These are phyloP conservation scores for Drosophila niveifrons DNA, from an alignment of 2,888 invertebrate species.

Conservation along the genomic window DNA sequence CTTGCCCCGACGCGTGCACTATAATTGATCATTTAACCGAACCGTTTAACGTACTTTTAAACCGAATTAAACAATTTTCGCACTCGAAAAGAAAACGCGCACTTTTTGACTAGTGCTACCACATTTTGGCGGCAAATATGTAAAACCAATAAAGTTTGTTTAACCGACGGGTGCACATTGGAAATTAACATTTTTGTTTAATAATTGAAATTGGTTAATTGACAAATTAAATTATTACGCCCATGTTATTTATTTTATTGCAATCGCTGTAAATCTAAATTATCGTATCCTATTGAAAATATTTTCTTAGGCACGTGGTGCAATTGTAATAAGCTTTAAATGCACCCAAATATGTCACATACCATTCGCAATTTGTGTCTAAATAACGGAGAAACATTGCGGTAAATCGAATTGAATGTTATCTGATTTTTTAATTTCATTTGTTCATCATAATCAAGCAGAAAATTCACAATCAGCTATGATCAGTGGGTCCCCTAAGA, in stretches of 20 bases:
- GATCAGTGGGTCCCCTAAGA: neutral
- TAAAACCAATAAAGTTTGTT: neutral
- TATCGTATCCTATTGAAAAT: neutral
- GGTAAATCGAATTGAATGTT: neutral
- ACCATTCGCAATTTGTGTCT: constrained; percentile 1
- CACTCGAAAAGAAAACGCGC: neutral
- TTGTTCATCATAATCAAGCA: neutral
- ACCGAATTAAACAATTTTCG: neutral
- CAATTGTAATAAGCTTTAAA: neutral
- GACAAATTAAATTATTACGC: neutral
- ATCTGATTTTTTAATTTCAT: neutral
- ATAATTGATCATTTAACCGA: neutral
- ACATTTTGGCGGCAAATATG: neutral
- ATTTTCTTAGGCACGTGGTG: neutral
- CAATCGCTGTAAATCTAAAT: neutral
- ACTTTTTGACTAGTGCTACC: neutral
- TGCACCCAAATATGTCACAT: neutral
- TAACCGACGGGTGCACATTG: neutral
- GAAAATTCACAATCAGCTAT: neutral
- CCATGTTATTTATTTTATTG: neutral
- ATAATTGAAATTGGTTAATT: neutral
- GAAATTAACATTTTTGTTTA: neutral
- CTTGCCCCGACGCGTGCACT: neutral
- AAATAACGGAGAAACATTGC: neutral
- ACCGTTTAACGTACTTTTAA: neutral